These are phyloP conservation scores for Zoanthus gigantus DNA, from an alignment of 92 coral and sea anemone species.

Conservation along the genomic window DNA sequence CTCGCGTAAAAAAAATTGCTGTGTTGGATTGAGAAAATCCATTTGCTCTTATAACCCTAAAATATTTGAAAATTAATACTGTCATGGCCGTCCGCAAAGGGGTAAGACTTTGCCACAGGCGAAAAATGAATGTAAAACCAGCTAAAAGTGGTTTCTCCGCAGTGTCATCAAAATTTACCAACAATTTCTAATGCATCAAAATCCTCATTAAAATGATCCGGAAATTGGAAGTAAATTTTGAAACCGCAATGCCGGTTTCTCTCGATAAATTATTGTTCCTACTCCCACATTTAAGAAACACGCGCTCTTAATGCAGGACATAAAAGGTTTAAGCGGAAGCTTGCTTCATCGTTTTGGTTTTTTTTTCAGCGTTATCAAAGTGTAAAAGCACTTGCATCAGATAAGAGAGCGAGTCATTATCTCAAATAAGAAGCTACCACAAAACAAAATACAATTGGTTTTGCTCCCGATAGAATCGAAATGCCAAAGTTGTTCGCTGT, in stretches of 20 bases:
- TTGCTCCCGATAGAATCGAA: background rate
- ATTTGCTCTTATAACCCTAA: too few species aligned
- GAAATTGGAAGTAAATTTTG: constrained; percentile 11
- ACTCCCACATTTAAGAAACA: background rate
- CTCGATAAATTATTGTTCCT: background rate
- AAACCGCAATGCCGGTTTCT: background rate
- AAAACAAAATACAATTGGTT: background rate
- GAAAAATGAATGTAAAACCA: too few species aligned
- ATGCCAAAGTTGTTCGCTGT: background rate
- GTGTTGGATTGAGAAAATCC: too few species aligned
- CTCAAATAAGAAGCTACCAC: background rate
- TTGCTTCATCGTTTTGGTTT: background rate
- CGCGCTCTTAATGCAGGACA: background rate
- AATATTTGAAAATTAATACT: too few species aligned
- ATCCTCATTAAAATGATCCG: background rate
- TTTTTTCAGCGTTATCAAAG: constrained; percentile 1
- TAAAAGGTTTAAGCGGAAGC: constrained; percentile 29
- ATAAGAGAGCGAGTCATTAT: background rate
- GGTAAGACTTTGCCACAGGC: too few species aligned
- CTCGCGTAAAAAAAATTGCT: too few species aligned
- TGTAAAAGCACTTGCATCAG: background rate
- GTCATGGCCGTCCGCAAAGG: too few species aligned
- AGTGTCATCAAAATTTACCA: too few species aligned
- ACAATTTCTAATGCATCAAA: background rate
- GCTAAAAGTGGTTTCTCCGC: too few species aligned